A percentile compares a stretch with the other conserved stretches of the same genome.
Conservation (phyloP, 1,140 invertebrate genomes). For the Mesaphorura yosii region DNA sequence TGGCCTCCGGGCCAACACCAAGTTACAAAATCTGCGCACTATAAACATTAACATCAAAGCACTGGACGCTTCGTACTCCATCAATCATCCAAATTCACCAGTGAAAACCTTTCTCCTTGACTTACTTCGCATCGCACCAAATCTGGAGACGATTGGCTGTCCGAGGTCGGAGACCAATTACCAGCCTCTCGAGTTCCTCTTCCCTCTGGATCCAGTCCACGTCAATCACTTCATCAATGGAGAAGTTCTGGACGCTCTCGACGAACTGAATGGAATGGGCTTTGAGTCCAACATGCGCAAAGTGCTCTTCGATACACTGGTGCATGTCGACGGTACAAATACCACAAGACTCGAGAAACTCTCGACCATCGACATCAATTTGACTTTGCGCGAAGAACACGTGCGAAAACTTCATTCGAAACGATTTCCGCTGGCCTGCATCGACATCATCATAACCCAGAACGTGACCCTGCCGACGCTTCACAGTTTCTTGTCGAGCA, state of each 20-base stretch:
- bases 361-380: background rate
- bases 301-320: conserved; percentile 2
- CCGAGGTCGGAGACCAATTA: background rate
- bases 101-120: conserved; percentile 2
- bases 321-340: background rate
- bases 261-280: conserved; percentile 4
- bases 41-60: background rate
- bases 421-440: background rate
- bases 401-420: background rate
- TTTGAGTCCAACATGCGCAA: conserved; percentile 1
- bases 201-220: conserved; percentile 2
- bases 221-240: conserved; percentile 4
- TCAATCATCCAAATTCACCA: background rate
- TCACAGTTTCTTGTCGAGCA: background rate
- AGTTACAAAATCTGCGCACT: background rate
- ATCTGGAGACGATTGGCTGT: background rate
- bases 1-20: background rate
- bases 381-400: conserved; percentile 6
- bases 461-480: background rate
- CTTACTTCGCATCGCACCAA: background rate
- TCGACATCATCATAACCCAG: conserved; percentile 4
- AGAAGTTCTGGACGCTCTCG: conserved; percentile 5
- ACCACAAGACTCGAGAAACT: background rate
- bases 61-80: background rate
- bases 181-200: conserved; percentile 5